A percentile compares a stretch with the other conserved stretches of the same genome.
These are phyloP conservation scores for Leptinotarsa rubiginosa DNA, from an alignment of 2,888 invertebrate genomes.

Conservation along the genomic window DNA sequence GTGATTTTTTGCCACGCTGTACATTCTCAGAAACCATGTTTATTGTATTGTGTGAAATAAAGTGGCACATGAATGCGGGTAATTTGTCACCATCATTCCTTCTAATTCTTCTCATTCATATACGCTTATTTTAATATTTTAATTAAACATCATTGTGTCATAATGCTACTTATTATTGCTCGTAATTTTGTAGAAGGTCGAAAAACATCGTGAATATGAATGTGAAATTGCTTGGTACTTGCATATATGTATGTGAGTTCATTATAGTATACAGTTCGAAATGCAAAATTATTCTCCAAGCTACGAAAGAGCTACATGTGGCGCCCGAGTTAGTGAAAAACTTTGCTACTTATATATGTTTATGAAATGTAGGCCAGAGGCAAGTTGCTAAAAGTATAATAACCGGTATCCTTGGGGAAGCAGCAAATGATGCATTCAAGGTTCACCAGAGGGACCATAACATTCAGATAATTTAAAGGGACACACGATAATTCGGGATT, in stretches of 20 bases:
- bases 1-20: not conserved
- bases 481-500: too few relatives aligned
- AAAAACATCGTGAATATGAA: conserved; percentile 23
- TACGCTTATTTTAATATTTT: conserved; percentile 22
- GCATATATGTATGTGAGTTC: conserved; percentile 14
- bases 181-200: conserved; percentile 26
- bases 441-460: too few relatives aligned
- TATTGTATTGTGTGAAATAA: not conserved
- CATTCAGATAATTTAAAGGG: too few relatives aligned
- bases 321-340: too few relatives aligned
- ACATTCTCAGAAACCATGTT: not conserved
- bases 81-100: conserved; percentile 18
- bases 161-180: conserved; percentile 23
- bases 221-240: conserved; percentile 12
- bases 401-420: too few relatives aligned
- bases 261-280: not conserved
- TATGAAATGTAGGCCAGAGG: too few relatives aligned
- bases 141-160: conserved; percentile 27
- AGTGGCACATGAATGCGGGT: not conserved
- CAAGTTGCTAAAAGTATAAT: too few relatives aligned
- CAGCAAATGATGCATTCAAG: too few relatives aligned
- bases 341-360: too few relatives aligned
- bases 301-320: too few relatives aligned
- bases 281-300: not conserved
- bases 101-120: conserved; percentile 21